Percentiles rank a stretch among this genome's conserved stretches.
Conservation (phyloP, 2,113 vertebrate species). For the Lonchura striata region DNA sequence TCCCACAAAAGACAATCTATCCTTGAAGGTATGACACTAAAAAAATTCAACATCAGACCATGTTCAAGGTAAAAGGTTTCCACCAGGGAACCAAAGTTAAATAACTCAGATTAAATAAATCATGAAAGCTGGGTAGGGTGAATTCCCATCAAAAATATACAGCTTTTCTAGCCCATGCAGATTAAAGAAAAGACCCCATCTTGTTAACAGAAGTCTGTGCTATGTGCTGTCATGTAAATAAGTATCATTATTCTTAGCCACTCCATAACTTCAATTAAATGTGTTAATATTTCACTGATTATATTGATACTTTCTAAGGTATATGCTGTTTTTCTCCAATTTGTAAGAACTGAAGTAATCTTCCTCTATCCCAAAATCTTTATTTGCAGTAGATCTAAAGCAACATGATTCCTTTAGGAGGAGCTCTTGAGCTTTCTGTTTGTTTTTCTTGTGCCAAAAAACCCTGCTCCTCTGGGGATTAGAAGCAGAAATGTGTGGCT, state of each 20-base stretch:
- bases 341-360: fast-evolving
- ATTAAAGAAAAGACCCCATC: not conserved
- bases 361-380: not conserved
- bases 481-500: slow-evolving; percentile 5
- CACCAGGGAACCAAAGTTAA: not conserved
- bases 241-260: not conserved
- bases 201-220: not conserved
- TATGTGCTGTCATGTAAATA: not conserved
- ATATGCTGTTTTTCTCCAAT: not conserved
- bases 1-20: not conserved
- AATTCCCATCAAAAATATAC: not conserved
- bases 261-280: not conserved
- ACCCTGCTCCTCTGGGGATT: not conserved
- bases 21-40: not conserved
- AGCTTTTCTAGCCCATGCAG: fast-evolving
- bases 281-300: not conserved
- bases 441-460: not conserved
- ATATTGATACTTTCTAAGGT: not conserved
- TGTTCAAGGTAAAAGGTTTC: not conserved
- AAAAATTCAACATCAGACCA: not conserved
- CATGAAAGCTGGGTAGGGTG: not conserved
- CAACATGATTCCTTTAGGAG: not conserved
- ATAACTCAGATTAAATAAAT: not conserved
- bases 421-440: slow-evolving; percentile 30
- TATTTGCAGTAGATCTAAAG: not conserved